Evolutionary conservation across 1,140 invertebrate species (phyloP), one percentile per base, ranked within the genome.

Genomic region (Heliconius hermathena): DNA sequence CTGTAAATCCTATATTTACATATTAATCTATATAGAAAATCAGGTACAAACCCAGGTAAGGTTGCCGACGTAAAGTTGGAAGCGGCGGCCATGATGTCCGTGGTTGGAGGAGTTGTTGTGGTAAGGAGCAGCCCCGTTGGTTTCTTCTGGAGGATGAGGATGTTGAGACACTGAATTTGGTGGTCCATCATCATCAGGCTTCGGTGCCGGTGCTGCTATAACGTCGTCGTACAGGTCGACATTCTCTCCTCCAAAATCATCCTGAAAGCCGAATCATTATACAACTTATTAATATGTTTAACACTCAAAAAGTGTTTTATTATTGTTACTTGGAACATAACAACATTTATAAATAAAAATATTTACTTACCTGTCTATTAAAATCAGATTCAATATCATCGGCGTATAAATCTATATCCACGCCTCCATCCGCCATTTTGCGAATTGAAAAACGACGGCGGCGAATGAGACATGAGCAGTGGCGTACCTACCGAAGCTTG

Each of bases 201-300:
- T 95, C 80, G 93, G 90, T 36, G 96, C 95, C 52, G 97, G 96
- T 9, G 98, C 97, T 57, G 98, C 97, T 85, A 99, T 98, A 54
- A 99, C 98, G 95, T 99, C 98, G 95, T 99, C 98, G 92, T 99
- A 99, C n/a, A 99, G 95, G 95, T 99, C 98, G 57, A 98, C 97
- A 84, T 97, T 97, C 86, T 98, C 98, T 72, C 96, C 97, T 81
- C 96, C 96, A 93, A 98, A 98, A 87, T 98, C 97, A 90, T 98
- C 97, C 97, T 98, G 92, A 80, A 94, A 92, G 60, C 85, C 33
- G 83, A 22, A 26, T 26, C 22, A 22, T 66, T 66, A 26, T 16
- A 66, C 60, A 66, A 66, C 22, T 66, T 66, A 13, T 26, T 66
- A 66, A 26, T 66, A 22, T 66, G 16, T 66, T 66, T 29, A 66